Conservation (phyloP, 2,888 invertebrate species). For the Blera fallax region DNA sequence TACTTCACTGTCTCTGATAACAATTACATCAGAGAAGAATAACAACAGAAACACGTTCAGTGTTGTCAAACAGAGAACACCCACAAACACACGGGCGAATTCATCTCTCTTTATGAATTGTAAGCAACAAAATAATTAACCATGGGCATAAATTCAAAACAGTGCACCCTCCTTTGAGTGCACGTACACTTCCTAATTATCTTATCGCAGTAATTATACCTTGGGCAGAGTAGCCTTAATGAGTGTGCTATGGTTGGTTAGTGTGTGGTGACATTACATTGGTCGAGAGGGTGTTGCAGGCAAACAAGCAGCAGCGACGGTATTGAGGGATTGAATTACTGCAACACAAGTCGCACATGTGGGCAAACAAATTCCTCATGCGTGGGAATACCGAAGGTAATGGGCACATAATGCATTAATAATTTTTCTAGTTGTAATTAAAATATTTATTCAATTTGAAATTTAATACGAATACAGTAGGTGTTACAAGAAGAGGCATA, state of each 20-base stretch:
- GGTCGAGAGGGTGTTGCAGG: background rate
- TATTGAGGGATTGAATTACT: constrained; percentile 1
- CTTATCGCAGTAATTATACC: constrained; percentile 70
- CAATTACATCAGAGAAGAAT: constrained; percentile 49
- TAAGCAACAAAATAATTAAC: constrained; percentile 68
- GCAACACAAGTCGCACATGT: constrained; percentile 1
- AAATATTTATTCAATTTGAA: background rate
- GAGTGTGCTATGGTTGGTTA: constrained; percentile 26
- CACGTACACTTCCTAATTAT: constrained; percentile 72
- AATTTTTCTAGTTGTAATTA: background rate
- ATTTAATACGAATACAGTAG: background rate
- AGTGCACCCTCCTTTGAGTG: constrained; percentile 65
- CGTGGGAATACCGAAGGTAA: constrained; percentile 40
- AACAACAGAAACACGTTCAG: constrained; percentile 44
- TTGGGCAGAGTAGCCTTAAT: constrained; percentile 45
- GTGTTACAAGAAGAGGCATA: background rate
- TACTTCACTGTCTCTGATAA: constrained; percentile 55
- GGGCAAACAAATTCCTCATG: constrained; percentile 50
- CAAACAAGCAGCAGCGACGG: background rate
- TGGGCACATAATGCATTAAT: constrained; percentile 4
- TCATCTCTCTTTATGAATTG: constrained; percentile 41
- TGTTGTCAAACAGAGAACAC: constrained; percentile 37
- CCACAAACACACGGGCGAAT: constrained; percentile 27
- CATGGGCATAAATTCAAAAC: constrained; percentile 54
- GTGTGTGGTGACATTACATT: constrained; percentile 16